Base-by-base conservation (phyloP, 2,113 vertebrate genomes). In the Panthera leo region DNA sequence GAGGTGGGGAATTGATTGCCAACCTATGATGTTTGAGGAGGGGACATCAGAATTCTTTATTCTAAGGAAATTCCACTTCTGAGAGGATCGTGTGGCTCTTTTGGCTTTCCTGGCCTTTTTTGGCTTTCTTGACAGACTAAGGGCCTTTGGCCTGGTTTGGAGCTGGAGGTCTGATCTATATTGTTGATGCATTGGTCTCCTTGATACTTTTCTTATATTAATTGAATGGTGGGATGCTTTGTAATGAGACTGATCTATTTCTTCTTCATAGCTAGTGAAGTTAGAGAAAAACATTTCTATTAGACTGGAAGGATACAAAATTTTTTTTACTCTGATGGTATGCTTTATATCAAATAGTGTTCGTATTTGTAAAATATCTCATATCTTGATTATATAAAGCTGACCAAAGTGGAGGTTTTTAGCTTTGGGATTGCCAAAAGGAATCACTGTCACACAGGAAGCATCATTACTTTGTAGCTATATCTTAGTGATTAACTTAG, bases 311-410 rank as follows among this genome's bases (percentile, higher is more conserved):
- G 71, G 39, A 84, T 79, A 61, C 8, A 93, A 79, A 36, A 10
- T 11, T 19, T 94, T 94, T 84, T 95, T 85, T n/a, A 84, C 27
- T 83, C 15, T 79, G 31, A 18, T 63, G 14, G 53, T 53, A 8
- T 96, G 80, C 36, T 93, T 87, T 93, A n/a, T 61, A 53, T 92
- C 15, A 85, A 58, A 25, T 61, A 55, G 31, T 42, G 53, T 79
- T 94, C 48, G 29, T 85, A 34, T 58, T 91, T 82, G 27, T 58
- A 86, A 93, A 61, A 51, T 80, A n/a, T 89, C 83, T 93, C 31
- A 83, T 48, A 79, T 39, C 18, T 75, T 94, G 71, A 39, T 94
- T 87, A 63, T n/a, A 45, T 91, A 95, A 96, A 96, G 23, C 36
- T 94, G 36, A 86, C 23, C 31, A 79, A 87, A 88, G 21, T 58